A percentile compares a stretch with the other conserved stretches of the same genome.
These are phyloP conservation scores for Tipula lateralis DNA, from an alignment of 2,888 invertebrate species.

Conservation along the genomic window DNA sequence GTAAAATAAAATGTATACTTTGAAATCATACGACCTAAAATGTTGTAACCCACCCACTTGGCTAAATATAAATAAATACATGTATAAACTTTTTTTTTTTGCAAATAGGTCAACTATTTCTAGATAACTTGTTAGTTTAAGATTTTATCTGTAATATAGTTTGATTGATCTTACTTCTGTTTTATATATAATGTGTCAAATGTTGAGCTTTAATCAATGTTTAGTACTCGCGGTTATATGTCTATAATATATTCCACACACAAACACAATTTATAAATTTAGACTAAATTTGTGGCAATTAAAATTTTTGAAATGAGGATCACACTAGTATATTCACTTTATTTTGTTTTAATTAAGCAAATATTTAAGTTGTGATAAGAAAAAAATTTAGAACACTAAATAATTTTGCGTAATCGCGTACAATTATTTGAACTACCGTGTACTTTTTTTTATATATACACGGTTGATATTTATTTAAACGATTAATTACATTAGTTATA, in stretches of 20 bases:
- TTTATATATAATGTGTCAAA: neutral
- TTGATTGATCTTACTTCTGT: slow-evolving; percentile 11
- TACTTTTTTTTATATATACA: too few relatives aligned
- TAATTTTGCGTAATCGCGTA: neutral
- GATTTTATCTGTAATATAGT: neutral
- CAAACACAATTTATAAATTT: neutral
- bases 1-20: neutral
- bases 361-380: slow-evolving; percentile 5
- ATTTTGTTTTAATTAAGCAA: neutral
- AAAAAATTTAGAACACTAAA: slow-evolving; percentile 4
- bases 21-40: neutral
- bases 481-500: neutral
- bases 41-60: neutral
- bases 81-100: neutral
- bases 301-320: neutral
- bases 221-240: neutral
- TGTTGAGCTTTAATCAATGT: neutral
- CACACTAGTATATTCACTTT: neutral
- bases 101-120: neutral
- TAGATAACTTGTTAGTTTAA: neutral
- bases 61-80: neutral
- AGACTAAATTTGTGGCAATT: neutral
- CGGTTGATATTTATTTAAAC: neutral
- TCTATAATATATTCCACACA: neutral
- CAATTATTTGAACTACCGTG: neutral